Evolutionary conservation across 1,140 invertebrate species (phyloP).

Genomic region (Camponotus vicinus): DNA sequence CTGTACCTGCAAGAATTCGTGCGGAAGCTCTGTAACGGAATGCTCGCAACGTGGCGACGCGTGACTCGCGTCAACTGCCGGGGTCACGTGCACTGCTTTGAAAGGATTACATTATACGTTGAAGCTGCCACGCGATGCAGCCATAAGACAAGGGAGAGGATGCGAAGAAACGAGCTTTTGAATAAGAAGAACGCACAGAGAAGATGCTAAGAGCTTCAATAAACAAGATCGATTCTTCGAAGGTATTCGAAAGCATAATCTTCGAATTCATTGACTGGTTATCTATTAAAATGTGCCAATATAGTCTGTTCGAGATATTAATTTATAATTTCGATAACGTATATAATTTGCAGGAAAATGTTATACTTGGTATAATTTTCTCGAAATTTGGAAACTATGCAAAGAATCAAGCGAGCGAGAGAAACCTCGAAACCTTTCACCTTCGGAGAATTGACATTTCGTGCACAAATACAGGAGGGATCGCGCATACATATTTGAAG

Average conservation of each 20-base stretch:
- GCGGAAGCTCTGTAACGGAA: background rate
- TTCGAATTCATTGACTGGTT: background rate
- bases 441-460: constrained; percentile 59
- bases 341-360: background rate
- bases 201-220: background rate
- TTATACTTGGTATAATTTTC: background rate
- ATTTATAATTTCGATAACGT: background rate
- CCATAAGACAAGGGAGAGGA: background rate
- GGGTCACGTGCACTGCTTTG: constrained; percentile 1
- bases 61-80: background rate
- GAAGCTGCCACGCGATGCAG: constrained; percentile 23
- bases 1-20: constrained; percentile 89
- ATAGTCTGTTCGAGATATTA: background rate
- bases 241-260: constrained; percentile 1
- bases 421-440: background rate
- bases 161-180: background rate
- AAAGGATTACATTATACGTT: constrained; percentile 11
- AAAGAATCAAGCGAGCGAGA: too few species aligned
- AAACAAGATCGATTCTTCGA: constrained; percentile 6
- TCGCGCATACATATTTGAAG: constrained; percentile 37
- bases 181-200: background rate
- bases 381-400: too few species aligned
- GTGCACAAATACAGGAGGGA: constrained; percentile 41
- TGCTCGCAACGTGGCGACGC: background rate
- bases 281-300: background rate